phyloP scores from a whole-genome alignment of 1,140 invertebrate genomes.

The Panagrolaimus sp. region DNA sequence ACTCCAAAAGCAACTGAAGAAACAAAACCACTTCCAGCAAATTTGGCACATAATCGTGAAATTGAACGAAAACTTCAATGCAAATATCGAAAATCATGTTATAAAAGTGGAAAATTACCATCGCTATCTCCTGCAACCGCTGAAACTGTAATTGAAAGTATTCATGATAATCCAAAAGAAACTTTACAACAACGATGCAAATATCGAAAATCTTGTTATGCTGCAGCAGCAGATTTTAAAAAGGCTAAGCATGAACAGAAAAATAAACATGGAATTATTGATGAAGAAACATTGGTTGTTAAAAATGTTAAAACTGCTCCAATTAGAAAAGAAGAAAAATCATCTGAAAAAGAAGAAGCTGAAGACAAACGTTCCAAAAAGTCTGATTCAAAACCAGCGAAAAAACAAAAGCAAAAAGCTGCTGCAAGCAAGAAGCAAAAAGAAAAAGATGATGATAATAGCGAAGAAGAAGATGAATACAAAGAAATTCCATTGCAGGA shows the following conservation, averaged over 20 bases:
- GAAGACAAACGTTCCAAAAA: conserved; percentile 22
- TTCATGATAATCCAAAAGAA: conserved; percentile 9
- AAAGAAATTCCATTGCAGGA: conserved; percentile 14
- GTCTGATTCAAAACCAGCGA: conserved; percentile 20
- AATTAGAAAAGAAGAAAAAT: conserved; percentile 13
- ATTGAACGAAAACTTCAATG: background rate
- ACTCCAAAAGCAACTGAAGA: background rate
- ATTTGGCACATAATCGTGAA: background rate
- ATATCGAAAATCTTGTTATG: conserved; percentile 15
- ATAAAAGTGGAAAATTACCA: background rate
- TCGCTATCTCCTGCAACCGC: background rate
- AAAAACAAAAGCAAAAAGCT: conserved; percentile 22
- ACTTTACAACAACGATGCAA: conserved; percentile 16
- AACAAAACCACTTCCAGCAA: background rate
- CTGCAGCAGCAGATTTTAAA: background rate
- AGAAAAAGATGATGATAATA: background rate
- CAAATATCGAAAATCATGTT: background rate
- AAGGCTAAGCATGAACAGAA: background rate
- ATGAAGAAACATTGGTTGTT: conserved; percentile 16
- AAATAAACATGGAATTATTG: background rate
- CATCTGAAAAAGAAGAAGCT: background rate
- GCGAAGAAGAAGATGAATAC: conserved; percentile 7
- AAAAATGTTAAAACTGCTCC: background rate
- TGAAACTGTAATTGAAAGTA: conserved; percentile 7
- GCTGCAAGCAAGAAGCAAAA: conserved; percentile 9